A percentile compares a stretch with the other conserved stretches of the same genome.
These are phyloP conservation scores for Folsomia candida DNA, from an alignment of 2,888 invertebrate species.

Conservation along the genomic window DNA sequence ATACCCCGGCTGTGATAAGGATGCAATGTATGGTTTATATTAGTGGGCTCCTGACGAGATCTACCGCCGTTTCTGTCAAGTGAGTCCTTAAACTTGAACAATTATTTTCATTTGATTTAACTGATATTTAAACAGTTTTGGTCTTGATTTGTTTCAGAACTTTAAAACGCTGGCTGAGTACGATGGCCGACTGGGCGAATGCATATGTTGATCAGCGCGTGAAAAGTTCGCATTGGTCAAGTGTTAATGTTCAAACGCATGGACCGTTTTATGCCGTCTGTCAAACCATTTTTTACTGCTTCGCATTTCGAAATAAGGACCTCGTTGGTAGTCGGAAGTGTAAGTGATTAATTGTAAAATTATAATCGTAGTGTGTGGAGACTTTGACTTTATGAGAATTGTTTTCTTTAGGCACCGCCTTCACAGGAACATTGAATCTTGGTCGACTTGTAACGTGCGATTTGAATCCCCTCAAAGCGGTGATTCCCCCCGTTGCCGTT, in stretches of 20 bases:
- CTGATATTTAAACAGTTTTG: neutral
- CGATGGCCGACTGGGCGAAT: conserved; percentile 80
- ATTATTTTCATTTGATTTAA: neutral
- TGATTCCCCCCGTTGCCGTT: conserved; percentile 72
- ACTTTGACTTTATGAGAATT: too few species aligned
- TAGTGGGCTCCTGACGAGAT: conserved; percentile 70
- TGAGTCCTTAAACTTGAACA: conserved; percentile 54
- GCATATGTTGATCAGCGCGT: conserved; percentile 72
- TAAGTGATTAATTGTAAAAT: conserved; percentile 56
- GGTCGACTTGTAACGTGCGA: conserved; percentile 79
- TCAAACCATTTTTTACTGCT: conserved; percentile 87
- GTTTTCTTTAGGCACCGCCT: conserved; percentile 26
- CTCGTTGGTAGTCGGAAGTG: conserved; percentile 74
- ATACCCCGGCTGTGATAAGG: conserved; percentile 63
- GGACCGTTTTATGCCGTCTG: conserved; percentile 87
- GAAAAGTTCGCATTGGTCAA: conserved; percentile 57
- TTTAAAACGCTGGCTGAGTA: conserved; percentile 65
- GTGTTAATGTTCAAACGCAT: conserved; percentile 69
- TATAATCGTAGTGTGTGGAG: too few species aligned
- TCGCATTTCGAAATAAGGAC: conserved; percentile 84
- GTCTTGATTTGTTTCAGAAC: conserved; percentile 56
- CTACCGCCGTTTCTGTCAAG: conserved; percentile 63
- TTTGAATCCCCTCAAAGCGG: conserved; percentile 83
- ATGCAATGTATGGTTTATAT: conserved; percentile 72
- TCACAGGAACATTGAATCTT: conserved; percentile 60